phyloP scores from a whole-genome alignment of 2,888 invertebrate genomes.

The Thysanoteuthis rhombus region DNA sequence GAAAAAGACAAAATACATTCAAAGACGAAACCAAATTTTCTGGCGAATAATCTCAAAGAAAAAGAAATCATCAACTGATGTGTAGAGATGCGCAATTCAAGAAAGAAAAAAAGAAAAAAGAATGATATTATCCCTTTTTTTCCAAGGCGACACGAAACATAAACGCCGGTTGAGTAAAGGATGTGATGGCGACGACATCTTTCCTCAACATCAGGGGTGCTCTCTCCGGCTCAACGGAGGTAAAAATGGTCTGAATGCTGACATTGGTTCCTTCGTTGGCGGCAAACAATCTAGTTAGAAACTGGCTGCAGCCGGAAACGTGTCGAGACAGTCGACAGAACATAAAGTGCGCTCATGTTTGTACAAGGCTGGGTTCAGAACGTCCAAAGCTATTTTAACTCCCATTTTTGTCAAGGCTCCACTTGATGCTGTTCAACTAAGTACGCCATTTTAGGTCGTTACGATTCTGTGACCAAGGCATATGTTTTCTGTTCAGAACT shows the following conservation, averaged over 20 bases:
- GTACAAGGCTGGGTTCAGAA: neutral
- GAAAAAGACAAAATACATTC: too few relatives aligned
- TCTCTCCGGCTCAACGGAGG: neutral
- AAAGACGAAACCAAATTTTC: too few relatives aligned
- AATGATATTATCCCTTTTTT: too few relatives aligned
- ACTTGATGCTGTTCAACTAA: neutral
- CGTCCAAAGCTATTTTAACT: slow-evolving; percentile 12
- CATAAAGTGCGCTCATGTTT: slow-evolving; percentile 12
- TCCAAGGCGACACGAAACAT: neutral
- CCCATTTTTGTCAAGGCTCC: neutral
- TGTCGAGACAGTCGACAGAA: slow-evolving; percentile 12
- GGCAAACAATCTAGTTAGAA: neutral
- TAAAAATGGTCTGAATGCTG: neutral
- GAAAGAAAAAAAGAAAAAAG: neutral
- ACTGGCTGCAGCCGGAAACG: neutral
- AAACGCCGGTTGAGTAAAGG: neutral
- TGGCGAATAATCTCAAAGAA: too few relatives aligned
- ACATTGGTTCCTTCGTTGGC: neutral
- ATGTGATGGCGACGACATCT: neutral
- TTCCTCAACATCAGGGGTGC: neutral
- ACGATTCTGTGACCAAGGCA: neutral
- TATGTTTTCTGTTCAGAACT: neutral
- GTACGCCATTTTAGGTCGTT: neutral
- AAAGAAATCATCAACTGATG: too few relatives aligned
- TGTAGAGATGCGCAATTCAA: neutral